Base-by-base conservation (phyloP, 2,888 invertebrate genomes). In the Yponomeuta cagnagella region DNA sequence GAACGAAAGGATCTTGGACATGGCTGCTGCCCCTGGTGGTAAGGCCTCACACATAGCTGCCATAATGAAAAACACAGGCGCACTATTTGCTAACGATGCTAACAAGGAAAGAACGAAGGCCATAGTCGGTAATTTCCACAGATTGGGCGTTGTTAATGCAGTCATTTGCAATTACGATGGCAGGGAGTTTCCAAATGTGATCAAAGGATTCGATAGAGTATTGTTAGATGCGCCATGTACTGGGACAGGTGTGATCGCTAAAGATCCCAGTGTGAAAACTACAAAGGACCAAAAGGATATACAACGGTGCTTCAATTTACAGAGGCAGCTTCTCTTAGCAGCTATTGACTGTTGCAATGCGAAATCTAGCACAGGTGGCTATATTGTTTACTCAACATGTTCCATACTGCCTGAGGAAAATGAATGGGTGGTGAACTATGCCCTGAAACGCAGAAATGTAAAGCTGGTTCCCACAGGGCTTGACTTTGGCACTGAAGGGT, bases 21-120 rank as follows among this genome's bases (percentile, higher is more conserved):
- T 99, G 98, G 97, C 98, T 83, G 95, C 99, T 0, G 99, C 99
- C 0, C 99, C 99, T 0, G 99, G 99, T 68, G 99, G 99, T 10
- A 99, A 99, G 92, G 98, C 99, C 0, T 98, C 98, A 0, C 98
- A 99, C 85, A 98, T 99, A 73, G 97, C 98, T 70, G 96, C 99
- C 0, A 93, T 99, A 12, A 99, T 99, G 99, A 98, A 98, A 87
- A 99, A 99, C 84, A 99, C 99, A 0, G 99, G 99, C 0, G 95
- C 96, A 1, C 85, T 99, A 48, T 98, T 99, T 87, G 97, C 99
- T 4, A 99, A 99, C 88, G 99, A 99, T 85, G 95, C 96, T 0
- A 98, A 98, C 84, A 95, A 94, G 78, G 97, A 98, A 23, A 93
- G 99, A 75, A 94, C 96, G 52, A 97, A 97, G 82, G 98, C 99